A percentile compares a stretch with the other conserved stretches of the same genome.
These are phyloP conservation scores for Pycnomerus fuliginosus DNA, from an alignment of 2,888 invertebrate species.

Conservation along the genomic window DNA sequence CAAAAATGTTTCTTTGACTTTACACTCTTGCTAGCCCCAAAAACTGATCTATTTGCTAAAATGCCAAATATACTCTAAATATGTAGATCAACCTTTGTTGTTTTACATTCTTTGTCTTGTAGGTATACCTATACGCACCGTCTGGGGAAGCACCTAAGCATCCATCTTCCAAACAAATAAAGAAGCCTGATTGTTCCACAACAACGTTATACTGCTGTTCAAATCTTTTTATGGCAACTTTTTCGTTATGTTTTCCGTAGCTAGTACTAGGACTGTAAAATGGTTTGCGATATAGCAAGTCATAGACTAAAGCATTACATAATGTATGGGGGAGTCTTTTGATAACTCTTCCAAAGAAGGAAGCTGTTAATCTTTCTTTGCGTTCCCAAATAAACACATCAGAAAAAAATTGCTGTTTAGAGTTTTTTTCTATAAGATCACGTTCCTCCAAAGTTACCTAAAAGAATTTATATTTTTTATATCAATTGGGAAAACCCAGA, in stretches of 20 bases:
- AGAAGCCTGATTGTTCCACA: neutral
- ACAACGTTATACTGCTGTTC: neutral
- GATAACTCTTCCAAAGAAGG: neutral
- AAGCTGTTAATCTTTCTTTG: neutral
- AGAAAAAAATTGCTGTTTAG: neutral
- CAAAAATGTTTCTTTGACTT: no score
- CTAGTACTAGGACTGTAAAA: neutral
- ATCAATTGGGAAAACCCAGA: neutral
- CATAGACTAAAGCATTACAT: no score
- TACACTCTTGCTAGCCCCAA: no score
- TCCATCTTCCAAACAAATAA: neutral
- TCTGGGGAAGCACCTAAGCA: conserved; percentile 3
- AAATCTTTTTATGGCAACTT: neutral
- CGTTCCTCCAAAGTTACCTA: neutral
- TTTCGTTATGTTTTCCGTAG: neutral
- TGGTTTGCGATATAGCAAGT: neutral
- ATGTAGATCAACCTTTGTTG: no score
- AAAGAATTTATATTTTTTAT: neutral
- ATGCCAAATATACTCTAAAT: no score
- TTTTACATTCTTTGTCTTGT: no score
- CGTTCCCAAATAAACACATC: neutral
- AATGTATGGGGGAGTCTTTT: neutral
- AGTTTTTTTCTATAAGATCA: neutral
- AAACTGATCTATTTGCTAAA: no score
- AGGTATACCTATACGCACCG: no score